phyloP scores from a whole-genome alignment of 2,113 vertebrate genomes.

The Melierax canorus region DNA sequence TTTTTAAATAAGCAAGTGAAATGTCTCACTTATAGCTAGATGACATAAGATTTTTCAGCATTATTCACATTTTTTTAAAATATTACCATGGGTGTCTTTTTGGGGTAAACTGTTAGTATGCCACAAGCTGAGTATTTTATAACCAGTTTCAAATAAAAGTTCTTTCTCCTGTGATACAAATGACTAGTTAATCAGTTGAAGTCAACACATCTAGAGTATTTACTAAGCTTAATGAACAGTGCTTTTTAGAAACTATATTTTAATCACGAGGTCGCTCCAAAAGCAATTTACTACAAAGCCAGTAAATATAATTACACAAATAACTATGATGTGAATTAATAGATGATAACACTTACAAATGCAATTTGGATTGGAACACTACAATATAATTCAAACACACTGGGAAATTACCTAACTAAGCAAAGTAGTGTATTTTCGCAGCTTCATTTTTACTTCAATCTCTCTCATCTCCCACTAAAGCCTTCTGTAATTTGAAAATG shows the following conservation, averaged over 20 bases:
- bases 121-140: neutral
- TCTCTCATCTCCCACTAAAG: neutral
- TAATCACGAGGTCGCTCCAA: neutral
- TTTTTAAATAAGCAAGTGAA: neutral
- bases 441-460: neutral
- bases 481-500: conserved; percentile 5
- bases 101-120: fast-evolving
- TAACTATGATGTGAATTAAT: conserved; percentile 43
- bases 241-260: neutral
- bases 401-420: neutral
- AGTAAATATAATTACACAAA: conserved; percentile 60
- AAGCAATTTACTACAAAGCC: conserved; percentile 33
- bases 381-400: neutral
- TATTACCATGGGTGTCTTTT: neutral
- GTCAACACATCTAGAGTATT: neutral
- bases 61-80: neutral
- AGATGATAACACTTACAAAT: conserved; percentile 31
- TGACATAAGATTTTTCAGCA: neutral
- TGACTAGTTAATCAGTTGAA: neutral
- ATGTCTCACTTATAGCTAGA: neutral
- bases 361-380: conserved; percentile 27
- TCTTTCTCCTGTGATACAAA: neutral
- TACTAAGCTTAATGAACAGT: neutral
- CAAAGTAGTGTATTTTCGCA: neutral
- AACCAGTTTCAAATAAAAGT: neutral